Conservation (phyloP, 2,113 vertebrate species). For the Rousettus leschenaultii region DNA sequence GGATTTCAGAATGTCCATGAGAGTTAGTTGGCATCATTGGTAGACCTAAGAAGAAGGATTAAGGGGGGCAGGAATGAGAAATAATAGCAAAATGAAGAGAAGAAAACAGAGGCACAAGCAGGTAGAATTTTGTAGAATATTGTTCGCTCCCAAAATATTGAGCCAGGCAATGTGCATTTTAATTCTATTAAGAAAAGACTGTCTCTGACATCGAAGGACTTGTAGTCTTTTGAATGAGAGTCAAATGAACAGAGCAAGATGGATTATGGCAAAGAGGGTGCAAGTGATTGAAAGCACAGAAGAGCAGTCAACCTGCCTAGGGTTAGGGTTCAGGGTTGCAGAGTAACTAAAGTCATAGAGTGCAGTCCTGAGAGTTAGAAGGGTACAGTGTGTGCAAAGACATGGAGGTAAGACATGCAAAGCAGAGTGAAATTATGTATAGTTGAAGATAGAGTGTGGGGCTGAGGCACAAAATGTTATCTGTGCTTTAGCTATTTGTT, state of each 20-base stretch:
- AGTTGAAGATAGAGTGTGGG: neutral
- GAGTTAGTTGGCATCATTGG: neutral
- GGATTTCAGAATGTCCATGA: neutral
- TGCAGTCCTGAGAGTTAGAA: neutral
- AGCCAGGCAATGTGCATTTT: neutral
- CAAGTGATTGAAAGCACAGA: neutral
- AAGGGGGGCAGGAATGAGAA: neutral
- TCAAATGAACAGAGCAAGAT: neutral
- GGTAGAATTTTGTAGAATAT: neutral
- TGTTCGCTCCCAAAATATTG: neutral
- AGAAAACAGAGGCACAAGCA: neutral
- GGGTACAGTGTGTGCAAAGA: neutral
- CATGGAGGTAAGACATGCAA: neutral
- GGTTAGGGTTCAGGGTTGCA: neutral
- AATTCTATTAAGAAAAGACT: neutral
- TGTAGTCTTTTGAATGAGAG: neutral
- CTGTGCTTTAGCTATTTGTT: neutral
- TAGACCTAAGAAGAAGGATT: neutral
- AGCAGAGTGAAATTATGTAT: neutral
- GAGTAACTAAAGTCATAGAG: neutral
- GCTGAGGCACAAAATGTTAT: neutral
- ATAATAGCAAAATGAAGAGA: neutral
- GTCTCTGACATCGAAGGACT: neutral
- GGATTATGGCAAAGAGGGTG: neutral
- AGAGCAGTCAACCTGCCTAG: neutral